Evolutionary conservation across 2,888 invertebrate species (phyloP).

Genomic region (Dinocampus coccinellae): DNA sequence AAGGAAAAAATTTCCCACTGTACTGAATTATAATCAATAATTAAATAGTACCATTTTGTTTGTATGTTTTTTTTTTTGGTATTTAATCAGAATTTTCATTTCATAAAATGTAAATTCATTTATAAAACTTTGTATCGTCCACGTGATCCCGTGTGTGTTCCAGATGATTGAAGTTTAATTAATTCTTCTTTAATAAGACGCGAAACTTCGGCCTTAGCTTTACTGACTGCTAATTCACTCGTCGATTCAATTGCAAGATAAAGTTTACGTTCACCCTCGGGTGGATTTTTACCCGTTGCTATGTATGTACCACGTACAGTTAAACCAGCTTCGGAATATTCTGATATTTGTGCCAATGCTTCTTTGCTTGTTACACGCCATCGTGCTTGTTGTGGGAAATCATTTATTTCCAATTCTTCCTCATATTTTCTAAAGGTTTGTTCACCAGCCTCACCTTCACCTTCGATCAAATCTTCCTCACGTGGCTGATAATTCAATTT

Average conservation of each 20-base stretch:
- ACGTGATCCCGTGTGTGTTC: slow-evolving; percentile 88
- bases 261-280: slow-evolving; percentile 94
- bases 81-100: neutral
- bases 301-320: slow-evolving; percentile 98
- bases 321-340: slow-evolving; percentile 98
- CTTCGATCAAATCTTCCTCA: slow-evolving; percentile 81
- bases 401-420: slow-evolving; percentile 99
- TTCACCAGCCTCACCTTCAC: slow-evolving; percentile 77
- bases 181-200: slow-evolving; percentile 98
- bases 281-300: slow-evolving; percentile 87
- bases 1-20: neutral
- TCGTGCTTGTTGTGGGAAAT: slow-evolving; percentile 98
- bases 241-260: slow-evolving; percentile 99
- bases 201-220: slow-evolving; percentile 97
- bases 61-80: neutral
- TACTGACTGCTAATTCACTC: slow-evolving; percentile 94
- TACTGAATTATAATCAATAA: neutral
- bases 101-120: slow-evolving; percentile 42
- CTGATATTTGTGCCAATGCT: slow-evolving; percentile 96
- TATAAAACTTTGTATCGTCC: slow-evolving; percentile 95
- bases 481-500: slow-evolving; percentile 97
- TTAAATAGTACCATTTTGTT: neutral
- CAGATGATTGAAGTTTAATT: slow-evolving; percentile 87
- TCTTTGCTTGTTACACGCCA: slow-evolving; percentile 99
- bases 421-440: slow-evolving; percentile 92